phyloP scores from a whole-genome alignment of 2,797 vertebrate species.

The Mormyrops attenuatus region DNA sequence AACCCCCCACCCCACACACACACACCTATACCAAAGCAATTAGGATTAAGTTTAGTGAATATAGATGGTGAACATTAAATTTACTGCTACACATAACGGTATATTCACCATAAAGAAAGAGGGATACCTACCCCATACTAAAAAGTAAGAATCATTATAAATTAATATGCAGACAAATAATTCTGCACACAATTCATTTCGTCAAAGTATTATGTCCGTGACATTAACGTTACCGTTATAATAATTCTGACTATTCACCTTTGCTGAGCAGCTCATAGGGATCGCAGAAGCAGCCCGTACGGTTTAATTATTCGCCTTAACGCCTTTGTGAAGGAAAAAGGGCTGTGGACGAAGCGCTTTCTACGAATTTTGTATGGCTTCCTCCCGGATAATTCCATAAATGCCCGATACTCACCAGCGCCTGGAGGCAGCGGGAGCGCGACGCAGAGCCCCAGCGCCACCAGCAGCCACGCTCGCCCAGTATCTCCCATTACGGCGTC shows the following conservation, averaged over 20 bases:
- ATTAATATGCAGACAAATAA: neutral
- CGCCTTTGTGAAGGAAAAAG: neutral
- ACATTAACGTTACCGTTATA: neutral
- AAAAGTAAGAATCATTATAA: neutral
- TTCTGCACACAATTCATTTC: neutral
- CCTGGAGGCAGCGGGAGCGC: slow-evolving; percentile 39
- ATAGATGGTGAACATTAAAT: neutral
- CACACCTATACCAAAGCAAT: neutral
- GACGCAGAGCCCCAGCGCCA: slow-evolving; percentile 35
- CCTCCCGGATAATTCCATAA: neutral
- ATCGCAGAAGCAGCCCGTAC: neutral
- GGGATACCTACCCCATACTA: neutral
- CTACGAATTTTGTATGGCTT: neutral
- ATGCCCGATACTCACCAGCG: slow-evolving; percentile 38
- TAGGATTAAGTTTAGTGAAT: neutral
- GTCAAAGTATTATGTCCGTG: neutral
- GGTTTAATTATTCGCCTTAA: neutral
- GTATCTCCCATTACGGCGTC: slow-evolving; percentile 24
- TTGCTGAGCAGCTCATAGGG: neutral
- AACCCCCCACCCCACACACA: neutral
- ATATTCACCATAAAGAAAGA: neutral
- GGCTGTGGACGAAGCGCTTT: neutral
- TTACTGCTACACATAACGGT: neutral
- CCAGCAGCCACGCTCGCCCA: slow-evolving; percentile 32
- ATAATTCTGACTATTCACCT: neutral